These are phyloP conservation scores for Oscheius sp. DNA, from an alignment of 2,888 invertebrate species.

Conservation along the genomic window DNA sequence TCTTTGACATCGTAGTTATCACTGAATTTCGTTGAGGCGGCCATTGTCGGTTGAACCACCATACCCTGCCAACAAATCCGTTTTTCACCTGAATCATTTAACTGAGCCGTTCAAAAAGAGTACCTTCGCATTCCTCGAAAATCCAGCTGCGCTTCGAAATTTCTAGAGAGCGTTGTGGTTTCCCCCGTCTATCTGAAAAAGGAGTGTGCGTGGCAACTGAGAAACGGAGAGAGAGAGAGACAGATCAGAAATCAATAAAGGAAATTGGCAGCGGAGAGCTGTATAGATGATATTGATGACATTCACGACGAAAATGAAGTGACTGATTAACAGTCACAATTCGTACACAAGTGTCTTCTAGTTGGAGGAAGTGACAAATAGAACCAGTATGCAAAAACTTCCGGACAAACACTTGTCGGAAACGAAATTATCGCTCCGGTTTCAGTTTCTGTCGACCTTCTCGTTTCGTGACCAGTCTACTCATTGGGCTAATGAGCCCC, in stretches of 20 bases:
- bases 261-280: neutral
- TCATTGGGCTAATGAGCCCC: conserved; percentile 36
- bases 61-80: conserved; percentile 26
- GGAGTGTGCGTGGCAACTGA: neutral
- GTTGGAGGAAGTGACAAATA: neutral
- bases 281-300: neutral
- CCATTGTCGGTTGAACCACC: conserved; percentile 68
- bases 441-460: neutral
- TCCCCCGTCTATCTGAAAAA: neutral
- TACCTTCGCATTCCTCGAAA: conserved; percentile 42
- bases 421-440: conserved; percentile 18
- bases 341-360: neutral
- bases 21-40: conserved; percentile 90
- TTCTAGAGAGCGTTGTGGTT: conserved; percentile 24
- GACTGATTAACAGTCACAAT: neutral
- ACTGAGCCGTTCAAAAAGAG: neutral
- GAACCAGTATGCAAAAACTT: neutral
- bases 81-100: conserved; percentile 35
- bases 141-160: conserved; percentile 39
- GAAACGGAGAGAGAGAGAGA: conserved; percentile 5
- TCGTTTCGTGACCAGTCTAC: conserved; percentile 1
- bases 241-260: neutral
- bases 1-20: conserved; percentile 99
- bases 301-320: neutral
- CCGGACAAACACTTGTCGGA: conserved; percentile 1